Evolutionary conservation across 2,888 invertebrate genomes (phyloP), one percentile per base, ranked within the genome.

Genomic region (Heteropelma amictum): DNA sequence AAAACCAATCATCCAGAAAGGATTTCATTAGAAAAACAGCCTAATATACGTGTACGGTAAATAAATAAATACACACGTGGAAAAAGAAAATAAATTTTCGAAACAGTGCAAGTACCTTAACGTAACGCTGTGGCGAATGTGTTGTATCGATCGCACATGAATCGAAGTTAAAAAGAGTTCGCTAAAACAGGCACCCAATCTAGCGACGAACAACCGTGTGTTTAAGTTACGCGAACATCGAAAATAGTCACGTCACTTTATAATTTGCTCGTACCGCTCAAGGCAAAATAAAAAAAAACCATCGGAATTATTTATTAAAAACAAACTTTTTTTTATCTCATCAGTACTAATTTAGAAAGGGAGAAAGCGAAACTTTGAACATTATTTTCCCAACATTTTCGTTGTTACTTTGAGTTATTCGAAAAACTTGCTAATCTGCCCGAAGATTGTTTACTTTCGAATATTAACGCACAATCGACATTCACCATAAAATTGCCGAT

Each of bases 81-180:
- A 42, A 30, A 19, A 14, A n/a, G 47, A 42, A 51, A 17, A 23
- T 7, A n/a, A 58, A 40, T 8, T 23, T 26, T n/a, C n/a, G n/a
- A 63, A 8, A 23, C 40, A 30, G 49, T 58, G 19, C 17, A 49
- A 63, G 56, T 73, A 73, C 73, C 73, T 73, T 42, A 53, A 63
- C 53, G 38, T 28, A 30, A 45, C 51, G 68, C 40, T 58, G 49
- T 42, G 56, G 42, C 49, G 49, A 58, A 17, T 17, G 38, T n/a
- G 14, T 53, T 8, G 30, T 35, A 56, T 68, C 49, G 49, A 64
- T 14, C 42, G 35, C 73, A 47, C 49, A 38, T 35, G 45, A 33
- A 10, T 42, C 35, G 45, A 72, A 56, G 30, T 72, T 69, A 56
- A 35, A 26, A 35, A 28, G 33, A 51, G 35, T 64, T 21, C 26